Conservation (phyloP, 1,140 invertebrate genomes). For the Teleogryllus occipitalis region DNA sequence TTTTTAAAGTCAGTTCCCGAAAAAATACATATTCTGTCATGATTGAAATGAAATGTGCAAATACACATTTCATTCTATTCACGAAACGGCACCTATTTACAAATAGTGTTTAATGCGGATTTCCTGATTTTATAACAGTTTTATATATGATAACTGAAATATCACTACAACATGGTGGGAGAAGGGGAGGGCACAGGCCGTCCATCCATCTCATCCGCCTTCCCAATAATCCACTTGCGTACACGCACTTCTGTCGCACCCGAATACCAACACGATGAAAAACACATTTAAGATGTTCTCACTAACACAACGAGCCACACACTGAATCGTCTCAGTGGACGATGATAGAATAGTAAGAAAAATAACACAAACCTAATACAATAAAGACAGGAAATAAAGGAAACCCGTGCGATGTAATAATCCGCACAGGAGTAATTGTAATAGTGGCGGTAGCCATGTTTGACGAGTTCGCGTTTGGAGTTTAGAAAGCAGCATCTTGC, state of each 20-base stretch:
- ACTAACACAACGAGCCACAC: neutral
- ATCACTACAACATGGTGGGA: slow-evolving; percentile 3
- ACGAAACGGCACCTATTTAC: neutral
- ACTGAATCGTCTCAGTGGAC: neutral
- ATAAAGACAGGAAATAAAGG: neutral
- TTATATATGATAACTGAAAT: neutral
- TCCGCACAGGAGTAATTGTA: slow-evolving; percentile 7
- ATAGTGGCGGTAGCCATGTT: slow-evolving; percentile 11
- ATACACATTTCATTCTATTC: neutral
- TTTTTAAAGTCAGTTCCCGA: neutral
- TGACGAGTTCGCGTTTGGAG: slow-evolving; percentile 1
- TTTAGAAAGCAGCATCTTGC: slow-evolving; percentile 12
- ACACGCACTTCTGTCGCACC: neutral
- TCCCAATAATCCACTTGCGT: slow-evolving; percentile 3
- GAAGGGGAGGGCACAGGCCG: neutral
- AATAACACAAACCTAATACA: neutral
- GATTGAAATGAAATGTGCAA: neutral
- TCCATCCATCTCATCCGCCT: slow-evolving; percentile 3
- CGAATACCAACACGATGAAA: neutral
- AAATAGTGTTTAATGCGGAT: neutral
- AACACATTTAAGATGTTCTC: neutral
- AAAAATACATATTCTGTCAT: neutral
- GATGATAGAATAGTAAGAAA: neutral
- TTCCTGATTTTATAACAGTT: neutral
- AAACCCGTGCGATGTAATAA: slow-evolving; percentile 1